Evolutionary conservation across 2,797 vertebrate species (phyloP), one percentile per base, ranked within the genome.

Genomic region (Semotilus atromaculatus): DNA sequence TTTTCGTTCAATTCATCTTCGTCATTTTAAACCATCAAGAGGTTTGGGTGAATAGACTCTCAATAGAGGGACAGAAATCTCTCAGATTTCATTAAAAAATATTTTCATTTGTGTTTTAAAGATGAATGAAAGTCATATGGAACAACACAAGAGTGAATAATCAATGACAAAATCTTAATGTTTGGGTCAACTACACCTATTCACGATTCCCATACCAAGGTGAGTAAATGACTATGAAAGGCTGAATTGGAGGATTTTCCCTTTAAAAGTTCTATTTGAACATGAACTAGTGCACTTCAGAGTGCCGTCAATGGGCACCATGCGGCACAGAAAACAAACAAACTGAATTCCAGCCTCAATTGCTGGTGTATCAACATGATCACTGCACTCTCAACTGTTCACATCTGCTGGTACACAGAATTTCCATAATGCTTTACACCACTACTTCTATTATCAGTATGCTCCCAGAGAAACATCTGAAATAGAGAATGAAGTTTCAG

Each of bases 281-380:
- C n/a, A 76, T 19, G 4, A 77, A 71, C 62, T 43, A 77, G 6
- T 43, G 26, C 66, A 48, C 75, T 71, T 71, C 21, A 43, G n/a
- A 31, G 48, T 68, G 11, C 3, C 1, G n/a, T 55, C 60, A 68
- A 66, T 53, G 45, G 60, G 60, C 16, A 83, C 13, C 60, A 29
- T 68, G n/a, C 45, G 3, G n/a, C n/a, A 75, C 36, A 76, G 60
- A 77, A 70, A 79, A 71, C 74, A 84, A 84, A 84, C 82, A 84
- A 76, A 84, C 74, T 43, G 13, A 60, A 70, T 84, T 64, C 70
- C 64, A 58, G 62, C 48, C 26, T 34, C 62, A 18, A 68, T 43
- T 83, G 62, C 64, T 77, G 82, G 36, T 11, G 66, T 78, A 60
- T 77, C 64, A 77, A 84, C 74, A 70, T 68, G 36, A 76, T 83